Base-by-base conservation (phyloP, 2,888 invertebrate genomes). In the Drosophila anomalata region DNA sequence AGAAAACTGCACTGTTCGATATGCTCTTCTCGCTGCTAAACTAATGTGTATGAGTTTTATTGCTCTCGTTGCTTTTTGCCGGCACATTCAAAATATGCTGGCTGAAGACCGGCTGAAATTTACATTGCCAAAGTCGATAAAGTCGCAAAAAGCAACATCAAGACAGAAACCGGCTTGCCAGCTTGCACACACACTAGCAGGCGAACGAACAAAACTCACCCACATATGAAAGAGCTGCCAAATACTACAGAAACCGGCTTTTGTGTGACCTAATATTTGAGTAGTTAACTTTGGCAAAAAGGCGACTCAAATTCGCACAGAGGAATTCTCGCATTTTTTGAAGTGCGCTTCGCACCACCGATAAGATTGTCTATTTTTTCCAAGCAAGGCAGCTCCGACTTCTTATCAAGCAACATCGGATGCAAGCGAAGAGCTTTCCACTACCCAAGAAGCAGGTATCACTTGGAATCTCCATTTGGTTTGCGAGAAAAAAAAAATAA, bases 161-260 rank as follows among this genome's bases (percentile, higher is more conserved):
- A 68, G 65, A 54, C 57, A 54, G 42, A 81, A 79, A 84, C 70
- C 70, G 70, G 80, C 84, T 86, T 71, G 58, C 80, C 61, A 77
- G 59, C 67, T 54, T 52, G 31, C 65, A 66, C 54, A 66, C 26
- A 46, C 44, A 46, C 14, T 22, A 44, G 22, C 42, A 41, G 41
- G 39, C 36, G 46, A 48, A 57, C 71, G 36, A 24, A 20, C 56
- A 51, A 70, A 70, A 75, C 86, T 80, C 87, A 80, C 80, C 87
- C 80, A 81, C 87, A 86, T 81, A 83, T 73, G 75, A 67, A 78
- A 68, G 73, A 73, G 72, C 67, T 60, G 77, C 62, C 75, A 71
- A 77, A 76, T 69, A 79, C 75, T 72, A 75, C 80, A 84, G 75
- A 82, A 85, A 85, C 80, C 80, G 87, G 87, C 80, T 81, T 86